Conservation (phyloP, 2,113 vertebrate genomes). For the Solea senegalensis region DNA sequence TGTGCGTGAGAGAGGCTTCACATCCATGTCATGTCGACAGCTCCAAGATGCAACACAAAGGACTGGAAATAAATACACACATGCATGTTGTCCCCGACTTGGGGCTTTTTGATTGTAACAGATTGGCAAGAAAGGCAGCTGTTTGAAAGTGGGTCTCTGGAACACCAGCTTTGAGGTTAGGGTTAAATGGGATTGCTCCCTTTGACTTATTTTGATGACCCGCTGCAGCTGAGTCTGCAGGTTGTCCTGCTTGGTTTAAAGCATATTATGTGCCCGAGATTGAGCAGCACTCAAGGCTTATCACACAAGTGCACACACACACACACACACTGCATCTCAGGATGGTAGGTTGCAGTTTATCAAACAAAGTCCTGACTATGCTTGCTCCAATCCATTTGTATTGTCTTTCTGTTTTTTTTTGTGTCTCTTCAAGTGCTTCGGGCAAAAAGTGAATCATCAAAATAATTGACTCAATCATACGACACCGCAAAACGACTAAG, state of each 20-base stretch:
- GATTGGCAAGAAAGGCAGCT: constrained; percentile 58
- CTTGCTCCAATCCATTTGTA: too few species aligned
- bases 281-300: constrained; percentile 69
- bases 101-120: constrained; percentile 60
- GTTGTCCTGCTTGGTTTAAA: constrained; percentile 75
- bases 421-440: neutral
- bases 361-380: too few species aligned
- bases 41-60: neutral
- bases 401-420: neutral
- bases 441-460: neutral
- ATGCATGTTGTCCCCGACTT: constrained; percentile 50
- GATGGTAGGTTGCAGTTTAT: constrained; percentile 45
- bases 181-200: constrained; percentile 82
- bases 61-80: constrained; percentile 36
- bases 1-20: constrained; percentile 13
- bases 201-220: constrained; percentile 82
- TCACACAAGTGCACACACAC: constrained; percentile 23
- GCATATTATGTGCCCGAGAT: constrained; percentile 74
- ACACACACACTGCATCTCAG: neutral
- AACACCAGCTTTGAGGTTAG: constrained; percentile 75
- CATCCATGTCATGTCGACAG: constrained; percentile 36
- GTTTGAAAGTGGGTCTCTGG: constrained; percentile 70
- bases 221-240: constrained; percentile 80
- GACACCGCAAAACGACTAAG: neutral
- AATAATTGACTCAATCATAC: neutral